Percentiles rank a stretch among this genome's conserved stretches.
Evolutionary conservation across 2,113 vertebrate species (phyloP).

Genomic region (Larimichthys polyactis): DNA sequence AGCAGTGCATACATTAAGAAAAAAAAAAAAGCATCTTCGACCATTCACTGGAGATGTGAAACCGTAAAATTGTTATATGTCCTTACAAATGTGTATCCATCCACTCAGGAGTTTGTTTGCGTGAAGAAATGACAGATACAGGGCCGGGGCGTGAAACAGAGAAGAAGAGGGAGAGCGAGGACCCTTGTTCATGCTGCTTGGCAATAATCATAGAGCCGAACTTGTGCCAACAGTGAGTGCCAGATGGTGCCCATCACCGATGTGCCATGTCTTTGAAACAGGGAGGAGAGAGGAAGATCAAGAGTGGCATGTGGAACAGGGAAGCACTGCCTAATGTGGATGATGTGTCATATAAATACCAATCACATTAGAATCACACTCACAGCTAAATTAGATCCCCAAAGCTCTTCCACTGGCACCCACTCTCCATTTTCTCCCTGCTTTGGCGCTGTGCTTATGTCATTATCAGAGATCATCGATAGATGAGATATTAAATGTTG

Average conservation of each 20-base stretch:
- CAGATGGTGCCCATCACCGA: constrained; percentile 81
- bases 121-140: constrained; percentile 57
- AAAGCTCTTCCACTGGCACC: constrained; percentile 67
- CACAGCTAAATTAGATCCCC: constrained; percentile 76
- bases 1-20: not conserved
- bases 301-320: constrained; percentile 74
- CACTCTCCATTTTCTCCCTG: constrained; percentile 57
- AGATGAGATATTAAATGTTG: too few relatives aligned
- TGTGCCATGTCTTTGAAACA: constrained; percentile 72
- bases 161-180: constrained; percentile 44
- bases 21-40: not conserved
- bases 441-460: constrained; percentile 45
- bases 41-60: constrained; percentile 26
- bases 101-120: constrained; percentile 55
- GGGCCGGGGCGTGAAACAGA: constrained; percentile 62
- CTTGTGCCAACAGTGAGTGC: constrained; percentile 72
- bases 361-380: constrained; percentile 75
- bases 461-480: constrained; percentile 55
- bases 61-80: constrained; percentile 24
- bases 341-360: constrained; percentile 81
- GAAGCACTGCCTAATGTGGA: constrained; percentile 72
- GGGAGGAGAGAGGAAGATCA: constrained; percentile 71
- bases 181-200: constrained; percentile 74
- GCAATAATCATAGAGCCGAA: constrained; percentile 71
- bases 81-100: constrained; percentile 44